Base-by-base conservation (phyloP, 1,140 invertebrate genomes). In the Tyrophagus putrescentiae region DNA sequence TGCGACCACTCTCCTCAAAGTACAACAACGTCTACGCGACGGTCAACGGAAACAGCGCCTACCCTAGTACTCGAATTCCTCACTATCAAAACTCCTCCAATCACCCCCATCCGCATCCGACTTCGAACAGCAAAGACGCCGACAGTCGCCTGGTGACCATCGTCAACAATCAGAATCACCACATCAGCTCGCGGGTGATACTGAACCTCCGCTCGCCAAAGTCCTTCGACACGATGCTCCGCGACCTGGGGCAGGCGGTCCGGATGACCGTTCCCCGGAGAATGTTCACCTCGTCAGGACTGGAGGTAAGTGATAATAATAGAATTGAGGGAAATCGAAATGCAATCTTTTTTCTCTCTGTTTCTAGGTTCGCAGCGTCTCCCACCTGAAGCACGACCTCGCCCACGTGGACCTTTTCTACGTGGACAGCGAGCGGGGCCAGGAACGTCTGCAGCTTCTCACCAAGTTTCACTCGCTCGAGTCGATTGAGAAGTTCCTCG, bases 171-270 rank as follows among this genome's bases (percentile, higher is more conserved):
- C 80, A 84, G 74, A 85, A 91, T 72, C 86, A 89, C 68, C 84
- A 57, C 3, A 33, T 67, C 3, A 71, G 88, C 84, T 88, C 87
- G 71, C 84, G 87, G 62, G 87, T 93, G 25, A 71, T 95, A 60
- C 72, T 96, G 50, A 95, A 95, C 72, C 77, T 94, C 63, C 80
- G 87, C 60, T 94, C 89, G 0, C 84, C 85, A 9, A 88, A 93
- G 70, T 87, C 86, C 1, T 96, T 92, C 69, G 90, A 95, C 73
- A 88, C 93, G 69, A 85, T 95, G n/a, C 73, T 95, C 57, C 83
- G 85, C 70, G 90, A 94, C 75, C 77, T 93, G 66, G 87, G 87
- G 62, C 85, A 91, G 76, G 87, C 91, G 42, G 76, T 93, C 39
- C 90, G 88, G 76, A 85, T 90, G 52, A 85, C 81, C 67, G 84